Evolutionary conservation across 2,113 vertebrate genomes (phyloP).

Genomic region (Bostrychus sinensis): DNA sequence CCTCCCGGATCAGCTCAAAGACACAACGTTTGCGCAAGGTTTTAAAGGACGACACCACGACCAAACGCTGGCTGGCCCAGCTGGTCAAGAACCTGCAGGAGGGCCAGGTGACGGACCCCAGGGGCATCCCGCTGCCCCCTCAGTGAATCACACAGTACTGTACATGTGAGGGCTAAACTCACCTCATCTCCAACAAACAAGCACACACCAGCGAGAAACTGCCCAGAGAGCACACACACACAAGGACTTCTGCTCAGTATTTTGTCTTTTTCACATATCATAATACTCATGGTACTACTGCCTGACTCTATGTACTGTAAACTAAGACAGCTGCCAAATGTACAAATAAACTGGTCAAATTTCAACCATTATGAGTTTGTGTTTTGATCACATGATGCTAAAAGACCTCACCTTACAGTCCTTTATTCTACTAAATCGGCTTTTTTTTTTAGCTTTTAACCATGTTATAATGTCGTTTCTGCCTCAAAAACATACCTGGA

Average conservation of each 20-base stretch:
- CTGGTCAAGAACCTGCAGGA: conserved; percentile 96
- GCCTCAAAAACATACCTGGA: too few relatives aligned
- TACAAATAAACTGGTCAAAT: not conserved
- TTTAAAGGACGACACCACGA: conserved; percentile 96
- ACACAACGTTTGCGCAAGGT: conserved; percentile 94
- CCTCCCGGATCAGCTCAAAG: conserved; percentile 95
- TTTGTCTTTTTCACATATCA: not conserved
- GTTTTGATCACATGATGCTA: too few relatives aligned
- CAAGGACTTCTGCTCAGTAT: not conserved
- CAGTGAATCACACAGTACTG: conserved; percentile 78
- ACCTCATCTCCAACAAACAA: too few relatives aligned
- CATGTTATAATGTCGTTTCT: too few relatives aligned
- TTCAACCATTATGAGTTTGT: not conserved
- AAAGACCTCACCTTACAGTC: too few relatives aligned
- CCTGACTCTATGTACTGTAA: not conserved
- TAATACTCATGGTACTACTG: too few relatives aligned
- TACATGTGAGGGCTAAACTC: too few relatives aligned
- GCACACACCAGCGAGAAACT: conserved; percentile 1
- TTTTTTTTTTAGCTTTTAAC: too few relatives aligned
- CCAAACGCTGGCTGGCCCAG: conserved; percentile 97
- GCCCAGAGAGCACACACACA: not conserved
- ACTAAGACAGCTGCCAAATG: not conserved
- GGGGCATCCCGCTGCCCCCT: conserved; percentile 89
- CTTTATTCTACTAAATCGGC: not conserved
- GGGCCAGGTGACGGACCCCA: conserved; percentile 92